A percentile compares a stretch with the other conserved stretches of the same genome.
These are phyloP conservation scores for Scolopax mira DNA, from an alignment of 2,113 vertebrate species.

Conservation along the genomic window DNA sequence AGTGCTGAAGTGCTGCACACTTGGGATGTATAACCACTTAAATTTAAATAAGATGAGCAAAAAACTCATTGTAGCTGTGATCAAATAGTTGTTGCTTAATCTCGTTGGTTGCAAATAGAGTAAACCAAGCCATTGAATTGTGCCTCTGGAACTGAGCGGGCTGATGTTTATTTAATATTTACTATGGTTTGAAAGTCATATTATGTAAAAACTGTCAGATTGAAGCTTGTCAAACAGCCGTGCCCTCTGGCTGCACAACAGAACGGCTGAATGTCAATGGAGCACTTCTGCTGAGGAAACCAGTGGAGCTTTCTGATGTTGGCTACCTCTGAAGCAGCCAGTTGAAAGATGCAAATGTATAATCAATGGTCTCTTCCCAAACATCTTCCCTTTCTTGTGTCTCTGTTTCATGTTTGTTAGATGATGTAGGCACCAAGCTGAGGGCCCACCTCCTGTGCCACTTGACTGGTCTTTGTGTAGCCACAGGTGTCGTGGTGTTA, in stretches of 20 bases:
- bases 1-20: not conserved
- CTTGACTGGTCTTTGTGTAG: not conserved
- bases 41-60: not conserved
- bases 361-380: not conserved
- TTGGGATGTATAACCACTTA: not conserved
- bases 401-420: not conserved
- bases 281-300: not conserved
- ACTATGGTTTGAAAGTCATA: not conserved
- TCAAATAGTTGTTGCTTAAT: not conserved
- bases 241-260: not conserved
- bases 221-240: not conserved
- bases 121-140: not conserved
- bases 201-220: not conserved
- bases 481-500: not conserved
- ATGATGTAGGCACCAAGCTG: not conserved
- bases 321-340: not conserved
- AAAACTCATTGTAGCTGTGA: not conserved
- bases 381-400: not conserved
- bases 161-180: not conserved
- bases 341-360: not conserved
- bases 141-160: not conserved
- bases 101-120: not conserved
- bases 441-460: not conserved
- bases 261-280: rapidly evolving
- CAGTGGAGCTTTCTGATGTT: not conserved